A percentile compares a stretch with the other conserved stretches of the same genome.
phyloP scores from a whole-genome alignment of 2,113 vertebrate genomes.

The Clupea harengus region DNA sequence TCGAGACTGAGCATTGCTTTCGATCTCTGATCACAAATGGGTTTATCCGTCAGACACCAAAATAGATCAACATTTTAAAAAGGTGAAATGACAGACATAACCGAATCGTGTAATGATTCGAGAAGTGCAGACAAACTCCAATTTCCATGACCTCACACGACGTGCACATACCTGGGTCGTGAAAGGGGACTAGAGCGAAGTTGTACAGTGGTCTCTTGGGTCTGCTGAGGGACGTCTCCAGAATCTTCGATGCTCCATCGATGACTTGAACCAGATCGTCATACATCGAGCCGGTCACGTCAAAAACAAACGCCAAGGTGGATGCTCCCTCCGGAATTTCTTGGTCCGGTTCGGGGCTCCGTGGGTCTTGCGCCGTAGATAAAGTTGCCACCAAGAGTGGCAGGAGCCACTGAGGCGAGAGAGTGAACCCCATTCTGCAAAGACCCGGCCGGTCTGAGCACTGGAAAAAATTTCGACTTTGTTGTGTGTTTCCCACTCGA shows the following conservation, averaged over 20 bases:
- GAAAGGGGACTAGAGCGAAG: constrained; percentile 95
- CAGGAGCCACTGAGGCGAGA: constrained; percentile 49
- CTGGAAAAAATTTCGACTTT: constrained; percentile 15
- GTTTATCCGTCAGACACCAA: not conserved
- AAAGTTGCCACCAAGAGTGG: constrained; percentile 59
- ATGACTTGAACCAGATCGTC: constrained; percentile 97
- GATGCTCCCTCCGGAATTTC: constrained; percentile 85
- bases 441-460: constrained; percentile 36
- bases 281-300: constrained; percentile 98
- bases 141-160: not conserved
- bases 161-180: constrained; percentile 86
- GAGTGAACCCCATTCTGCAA: constrained; percentile 58
- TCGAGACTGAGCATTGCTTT: not conserved
- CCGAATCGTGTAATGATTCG: not conserved
- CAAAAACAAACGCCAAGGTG: constrained; percentile 96
- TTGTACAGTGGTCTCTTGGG: constrained; percentile 89
- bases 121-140: not conserved
- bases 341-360: constrained; percentile 12
- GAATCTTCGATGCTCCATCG: constrained; percentile 95
- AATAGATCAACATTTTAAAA: not conserved
- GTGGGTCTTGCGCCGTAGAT: constrained; percentile 63
- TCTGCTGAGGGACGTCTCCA: constrained; percentile 93
- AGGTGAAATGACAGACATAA: not conserved
- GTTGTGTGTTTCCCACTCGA: not conserved
- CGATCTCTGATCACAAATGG: not conserved